Conservation (phyloP, 2,113 vertebrate genomes). For the Pterocles gutturalis region DNA sequence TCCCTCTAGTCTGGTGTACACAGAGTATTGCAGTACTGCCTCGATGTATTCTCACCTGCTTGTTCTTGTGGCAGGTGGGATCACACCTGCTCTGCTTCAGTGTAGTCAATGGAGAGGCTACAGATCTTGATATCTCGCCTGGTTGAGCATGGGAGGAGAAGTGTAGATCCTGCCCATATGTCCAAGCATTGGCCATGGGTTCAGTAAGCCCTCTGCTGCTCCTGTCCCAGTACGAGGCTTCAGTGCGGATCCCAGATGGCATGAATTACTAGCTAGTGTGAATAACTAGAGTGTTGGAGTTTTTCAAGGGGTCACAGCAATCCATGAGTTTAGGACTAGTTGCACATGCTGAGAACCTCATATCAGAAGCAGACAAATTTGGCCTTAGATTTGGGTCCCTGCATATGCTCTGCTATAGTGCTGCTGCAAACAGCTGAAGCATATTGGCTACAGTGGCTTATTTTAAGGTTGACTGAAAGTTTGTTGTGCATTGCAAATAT, state of each 20-base stretch:
- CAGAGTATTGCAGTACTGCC: neutral
- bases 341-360: neutral
- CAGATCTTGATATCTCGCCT: neutral
- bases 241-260: neutral
- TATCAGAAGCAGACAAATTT: neutral
- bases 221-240: neutral
- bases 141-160: neutral
- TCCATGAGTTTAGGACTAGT: neutral
- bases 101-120: neutral
- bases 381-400: neutral
- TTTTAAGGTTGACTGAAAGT: neutral
- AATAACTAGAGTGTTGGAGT: neutral
- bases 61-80: neutral
- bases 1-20: neutral
- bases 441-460: neutral
- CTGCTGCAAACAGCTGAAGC: neutral
- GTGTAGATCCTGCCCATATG: rapidly evolving
- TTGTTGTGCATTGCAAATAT: neutral
- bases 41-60: neutral
- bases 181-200: neutral
- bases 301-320: neutral
- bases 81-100: neutral
- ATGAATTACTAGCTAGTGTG: neutral
- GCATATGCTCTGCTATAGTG: neutral
- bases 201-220: neutral